phyloP scores from a whole-genome alignment of 2,888 invertebrate genomes.

The Fragum whitleyi region DNA sequence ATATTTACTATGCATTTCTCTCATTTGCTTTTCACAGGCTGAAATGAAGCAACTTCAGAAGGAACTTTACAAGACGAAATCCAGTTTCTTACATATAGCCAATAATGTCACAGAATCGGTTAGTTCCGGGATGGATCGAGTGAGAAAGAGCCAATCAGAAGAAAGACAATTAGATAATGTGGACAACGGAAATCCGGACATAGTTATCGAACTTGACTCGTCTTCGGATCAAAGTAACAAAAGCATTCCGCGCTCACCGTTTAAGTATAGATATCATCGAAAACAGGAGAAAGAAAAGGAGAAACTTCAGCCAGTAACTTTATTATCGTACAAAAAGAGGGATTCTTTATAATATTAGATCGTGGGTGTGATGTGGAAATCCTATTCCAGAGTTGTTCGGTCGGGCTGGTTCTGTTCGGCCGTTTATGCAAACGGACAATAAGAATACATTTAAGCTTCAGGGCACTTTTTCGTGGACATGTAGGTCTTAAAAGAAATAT shows the following conservation, averaged over 20 bases:
- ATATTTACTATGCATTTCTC: too few species aligned
- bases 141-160: conserved; percentile 11
- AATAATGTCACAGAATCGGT: conserved; percentile 53
- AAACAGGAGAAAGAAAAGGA: conserved; percentile 27
- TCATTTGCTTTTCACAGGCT: conserved; percentile 62
- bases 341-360: conserved; percentile 37
- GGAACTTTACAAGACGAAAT: conserved; percentile 64
- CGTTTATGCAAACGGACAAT: too few species aligned
- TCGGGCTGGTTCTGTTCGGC: too few species aligned
- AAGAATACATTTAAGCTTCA: too few species aligned
- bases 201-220: conserved; percentile 14
- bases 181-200: conserved; percentile 4
- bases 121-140: conserved; percentile 40
- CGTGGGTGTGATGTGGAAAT: too few species aligned
- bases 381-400: too few species aligned
- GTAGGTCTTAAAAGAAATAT: too few species aligned
- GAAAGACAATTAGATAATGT: conserved; percentile 1
- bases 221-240: conserved; percentile 4
- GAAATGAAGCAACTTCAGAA: conserved; percentile 66
- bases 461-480: too few species aligned
- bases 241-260: conserved; percentile 44
- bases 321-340: conserved; percentile 42
- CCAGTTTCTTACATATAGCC: conserved; percentile 52
- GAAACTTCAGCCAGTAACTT: conserved; percentile 39
- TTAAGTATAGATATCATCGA: conserved; percentile 37